Base-by-base conservation (phyloP, 2,888 invertebrate species). In the Archips xylosteana region DNA sequence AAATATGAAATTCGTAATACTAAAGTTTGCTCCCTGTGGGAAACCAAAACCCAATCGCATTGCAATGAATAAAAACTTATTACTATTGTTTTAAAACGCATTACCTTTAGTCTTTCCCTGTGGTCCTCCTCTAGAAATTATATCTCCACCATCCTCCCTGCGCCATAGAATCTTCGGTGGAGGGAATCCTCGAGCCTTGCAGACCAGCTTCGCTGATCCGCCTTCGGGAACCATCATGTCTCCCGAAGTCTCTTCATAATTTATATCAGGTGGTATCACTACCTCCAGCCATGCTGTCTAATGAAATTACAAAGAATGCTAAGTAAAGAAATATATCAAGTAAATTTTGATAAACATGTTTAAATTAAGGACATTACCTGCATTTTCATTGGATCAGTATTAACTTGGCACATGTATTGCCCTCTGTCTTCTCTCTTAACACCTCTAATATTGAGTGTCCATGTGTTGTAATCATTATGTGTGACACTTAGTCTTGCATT, bases 211-310 rank as follows among this genome's bases (percentile, higher is more conserved):
- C 0, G 97, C 98, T 6, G 97, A 96, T 54, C 98, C 98, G 68
- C 98, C 98, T 92, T 98, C 98, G n/a, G 98, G 98, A 70, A 98
- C 98, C 97, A 98, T 98, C 96, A 98, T 96, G 87, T 98, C 98
- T 13, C 98, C 98, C 67, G 98, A 97, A 10, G 98, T 98, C 87
- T 98, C 98, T 85, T 98, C 98, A 85, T 97, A 97, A 81, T 98
- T 95, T 80, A 98, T 98, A 86, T 98, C 98, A 69, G 98, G 98
- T 47, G 98, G 98, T 84, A 98, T 98, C 45, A 98, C 98, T 79
- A 98, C 98, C 91, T 98, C 98, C 85, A 98, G 92, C 88, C 96
- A 97, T 78, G 98, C 98, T 79, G 97, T 97, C 97, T 97, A 87
- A 64, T 49, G 3, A 15, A 84, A 82, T 49, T 39, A 36, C 32